Evolutionary conservation across 2,797 vertebrate genomes (phyloP).

Genomic region (Cichlasoma orientale): DNA sequence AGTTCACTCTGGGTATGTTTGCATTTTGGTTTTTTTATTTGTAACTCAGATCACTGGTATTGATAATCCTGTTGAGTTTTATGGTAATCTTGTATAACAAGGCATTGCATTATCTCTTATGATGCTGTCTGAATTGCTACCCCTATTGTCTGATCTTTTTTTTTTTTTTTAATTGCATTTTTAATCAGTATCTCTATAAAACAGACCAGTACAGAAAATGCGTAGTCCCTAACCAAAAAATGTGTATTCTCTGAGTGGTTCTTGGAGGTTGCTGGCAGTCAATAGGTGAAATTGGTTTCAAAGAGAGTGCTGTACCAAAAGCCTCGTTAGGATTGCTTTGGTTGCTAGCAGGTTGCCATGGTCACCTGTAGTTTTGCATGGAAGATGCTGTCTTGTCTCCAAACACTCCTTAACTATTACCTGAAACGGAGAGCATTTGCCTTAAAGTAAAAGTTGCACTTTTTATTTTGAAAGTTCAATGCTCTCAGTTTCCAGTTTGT

Average conservation of each 20-base stretch:
- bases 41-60: slow-evolving; percentile 24
- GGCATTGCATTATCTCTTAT: background rate
- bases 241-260: too few species aligned
- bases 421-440: accelerated
- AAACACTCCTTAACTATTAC: background rate
- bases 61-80: slow-evolving; percentile 29
- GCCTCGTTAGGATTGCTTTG: background rate
- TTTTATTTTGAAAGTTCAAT: background rate
- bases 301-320: accelerated
- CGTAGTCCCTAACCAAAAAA: too few species aligned
- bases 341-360: background rate
- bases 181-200: background rate
- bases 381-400: background rate
- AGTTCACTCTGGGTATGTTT: slow-evolving; percentile 25
- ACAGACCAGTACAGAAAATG: too few species aligned
- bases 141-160: too few species aligned
- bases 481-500: background rate
- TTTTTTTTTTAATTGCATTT: too few species aligned
- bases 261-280: background rate
- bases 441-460: background rate
- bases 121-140: too few species aligned
- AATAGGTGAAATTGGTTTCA: accelerated
- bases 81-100: background rate
- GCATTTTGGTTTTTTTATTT: slow-evolving; percentile 38
- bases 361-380: background rate